Evolutionary conservation across 1,140 invertebrate species (phyloP).

Genomic region (Laupala kohalensis): DNA sequence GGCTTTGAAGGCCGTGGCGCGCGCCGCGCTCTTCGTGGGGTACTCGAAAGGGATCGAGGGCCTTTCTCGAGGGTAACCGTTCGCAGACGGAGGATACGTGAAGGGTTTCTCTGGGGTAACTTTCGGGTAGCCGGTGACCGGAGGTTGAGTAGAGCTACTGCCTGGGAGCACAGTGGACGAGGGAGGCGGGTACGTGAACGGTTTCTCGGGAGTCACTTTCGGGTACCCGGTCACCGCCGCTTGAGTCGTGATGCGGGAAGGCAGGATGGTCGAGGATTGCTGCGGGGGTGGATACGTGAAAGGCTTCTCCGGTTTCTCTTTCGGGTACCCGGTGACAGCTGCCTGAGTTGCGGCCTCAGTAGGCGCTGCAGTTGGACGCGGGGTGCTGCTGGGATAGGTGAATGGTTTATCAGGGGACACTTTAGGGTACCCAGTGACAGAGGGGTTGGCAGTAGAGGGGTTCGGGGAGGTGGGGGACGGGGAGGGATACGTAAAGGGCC

Average conservation of each 20-base stretch:
- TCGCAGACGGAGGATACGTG: not conserved
- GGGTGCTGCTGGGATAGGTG: no score
- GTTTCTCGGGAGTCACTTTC: not conserved
- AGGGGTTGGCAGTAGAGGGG: not conserved
- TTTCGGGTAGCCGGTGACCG: not conserved
- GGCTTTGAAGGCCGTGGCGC: not conserved
- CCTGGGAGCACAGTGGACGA: not conserved
- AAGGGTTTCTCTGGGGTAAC: not conserved
- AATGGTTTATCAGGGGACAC: not conserved
- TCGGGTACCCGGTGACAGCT: not conserved
- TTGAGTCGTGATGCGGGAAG: not conserved
- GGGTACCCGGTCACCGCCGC: not conserved
- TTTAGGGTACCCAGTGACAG: not conserved
- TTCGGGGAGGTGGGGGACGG: not conserved
- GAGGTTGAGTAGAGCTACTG: not conserved
- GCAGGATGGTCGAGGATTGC: no score
- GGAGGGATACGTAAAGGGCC: no score
- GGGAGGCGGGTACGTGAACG: not conserved
- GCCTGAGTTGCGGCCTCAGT: not conserved
- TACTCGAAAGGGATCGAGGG: not conserved
- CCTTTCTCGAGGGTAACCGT: not conserved
- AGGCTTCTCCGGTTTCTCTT: not conserved
- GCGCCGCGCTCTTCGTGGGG: no score
- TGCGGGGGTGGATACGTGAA: not conserved
- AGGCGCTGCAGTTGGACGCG: not conserved